Evolutionary conservation across 2,797 vertebrate species (phyloP), one percentile per base, ranked within the genome.

Genomic region (Tarsius wallacei): DNA sequence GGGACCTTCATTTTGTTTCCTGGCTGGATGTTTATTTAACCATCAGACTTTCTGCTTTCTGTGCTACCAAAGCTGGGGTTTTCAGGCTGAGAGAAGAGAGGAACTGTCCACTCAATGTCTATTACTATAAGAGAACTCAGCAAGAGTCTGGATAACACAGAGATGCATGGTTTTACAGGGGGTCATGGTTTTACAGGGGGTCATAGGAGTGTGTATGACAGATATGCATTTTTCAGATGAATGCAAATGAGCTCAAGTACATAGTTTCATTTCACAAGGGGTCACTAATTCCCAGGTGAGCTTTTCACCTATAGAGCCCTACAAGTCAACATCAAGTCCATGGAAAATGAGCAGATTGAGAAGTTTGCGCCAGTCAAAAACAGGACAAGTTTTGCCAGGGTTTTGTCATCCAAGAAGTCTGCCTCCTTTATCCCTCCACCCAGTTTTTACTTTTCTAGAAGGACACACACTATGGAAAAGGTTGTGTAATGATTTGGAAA

Each of bases 401-500:
- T 13, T n/a, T 42, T 57, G 16, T 63, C 26, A 76, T 42, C 7
- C 59, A 95, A 84, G 33, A 22, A 84, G 10, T 1, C 21, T 28
- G 3, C 17, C 16, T 53, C 4, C 13, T 0, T 5, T n/a, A 31
- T 16, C 7, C 14, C 11, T 42, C 21, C 16, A 53, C 33, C 7
- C 71, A 87, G 5, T 47, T 53, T 36, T 51, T 47, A 78, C 55
- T 70, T 90, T 94, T 51, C 36, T 47, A 66, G 80, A 93, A 96
- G 68, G 9, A 11, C 5, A 74, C 33, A 61, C 19, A n/a, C 4
- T 59, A 63, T 6, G 33, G 14, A 55, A 51, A n/a, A 1, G 28
- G 5, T 70, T 47, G 1, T 12, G 12, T 47, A 78, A 19, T 71
- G 17, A 78, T 59, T 8, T 73, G 17, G 61, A 76, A 87, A 26